Conservation (phyloP, 2,888 invertebrate genomes). For the Nyleta sp. region DNA sequence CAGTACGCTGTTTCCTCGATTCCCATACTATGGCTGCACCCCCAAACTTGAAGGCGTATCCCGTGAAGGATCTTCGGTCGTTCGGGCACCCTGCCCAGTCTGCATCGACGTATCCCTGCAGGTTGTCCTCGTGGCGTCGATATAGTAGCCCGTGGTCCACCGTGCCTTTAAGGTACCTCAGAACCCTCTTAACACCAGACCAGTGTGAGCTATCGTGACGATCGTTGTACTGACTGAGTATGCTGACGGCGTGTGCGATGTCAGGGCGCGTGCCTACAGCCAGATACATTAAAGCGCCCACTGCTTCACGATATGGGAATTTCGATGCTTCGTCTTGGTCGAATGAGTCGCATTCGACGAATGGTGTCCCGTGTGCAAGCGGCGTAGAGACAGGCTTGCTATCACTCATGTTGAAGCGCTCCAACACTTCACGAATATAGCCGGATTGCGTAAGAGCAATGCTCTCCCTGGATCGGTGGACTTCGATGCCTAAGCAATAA, state of each 20-base stretch:
- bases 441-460: not conserved
- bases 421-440: not conserved
- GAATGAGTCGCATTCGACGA: slow-evolving; percentile 1
- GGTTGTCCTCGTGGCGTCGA: too few relatives aligned
- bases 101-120: slow-evolving; percentile 15
- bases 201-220: not conserved
- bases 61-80: slow-evolving; percentile 20
- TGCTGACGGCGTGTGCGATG: slow-evolving; percentile 47
- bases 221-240: slow-evolving; percentile 54
- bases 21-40: not conserved
- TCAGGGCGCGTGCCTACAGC: slow-evolving; percentile 56
- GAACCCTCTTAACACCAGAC: not conserved
- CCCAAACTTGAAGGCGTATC: slow-evolving; percentile 6
- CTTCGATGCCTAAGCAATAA: not conserved
- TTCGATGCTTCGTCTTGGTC: slow-evolving; percentile 10
- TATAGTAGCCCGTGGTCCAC: not conserved
- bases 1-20: slow-evolving; percentile 3
- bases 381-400: slow-evolving; percentile 14
- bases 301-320: slow-evolving; percentile 43
- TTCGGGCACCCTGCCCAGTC: not conserved
- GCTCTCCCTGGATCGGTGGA: too few relatives aligned
- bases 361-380: not conserved
- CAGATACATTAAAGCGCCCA: slow-evolving; percentile 54
- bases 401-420: slow-evolving; percentile 22
- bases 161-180: not conserved